Percentiles rank a stretch among this genome's conserved stretches.
phyloP scores from a whole-genome alignment of 2,113 vertebrate genomes.

The Mesembrinibis cayennensis region DNA sequence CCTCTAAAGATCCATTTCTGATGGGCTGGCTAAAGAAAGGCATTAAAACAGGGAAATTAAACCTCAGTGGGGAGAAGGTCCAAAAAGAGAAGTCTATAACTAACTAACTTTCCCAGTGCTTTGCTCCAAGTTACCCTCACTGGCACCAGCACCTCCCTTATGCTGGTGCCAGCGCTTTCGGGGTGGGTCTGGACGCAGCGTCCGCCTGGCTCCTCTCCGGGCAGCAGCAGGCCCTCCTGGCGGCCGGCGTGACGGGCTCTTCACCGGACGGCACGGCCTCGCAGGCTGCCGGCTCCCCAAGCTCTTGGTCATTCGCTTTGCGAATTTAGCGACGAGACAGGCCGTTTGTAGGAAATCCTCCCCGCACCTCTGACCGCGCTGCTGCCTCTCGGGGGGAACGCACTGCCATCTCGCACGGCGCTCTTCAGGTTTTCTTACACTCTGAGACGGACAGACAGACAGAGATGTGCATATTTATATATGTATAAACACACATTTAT shows the following conservation, averaged over 20 bases:
- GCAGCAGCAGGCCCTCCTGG: not conserved
- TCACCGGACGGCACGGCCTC: fast-evolving
- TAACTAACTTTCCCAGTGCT: not conserved
- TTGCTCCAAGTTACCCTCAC: not conserved
- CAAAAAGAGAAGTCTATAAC: fast-evolving
- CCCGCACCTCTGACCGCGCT: fast-evolving
- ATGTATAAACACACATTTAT: not conserved
- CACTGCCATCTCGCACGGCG: fast-evolving
- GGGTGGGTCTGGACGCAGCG: not conserved
- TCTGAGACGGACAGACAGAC: not conserved
- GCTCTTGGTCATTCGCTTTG: not conserved
- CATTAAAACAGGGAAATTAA: not conserved
- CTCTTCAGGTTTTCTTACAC: not conserved
- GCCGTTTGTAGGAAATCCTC: not conserved
- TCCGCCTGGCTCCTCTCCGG: fast-evolving
- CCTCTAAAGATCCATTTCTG: not conserved
- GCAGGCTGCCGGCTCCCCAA: not conserved
- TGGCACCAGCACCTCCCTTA: not conserved
- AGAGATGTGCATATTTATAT: not conserved
- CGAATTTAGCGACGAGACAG: fast-evolving
- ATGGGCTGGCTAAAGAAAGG: not conserved
- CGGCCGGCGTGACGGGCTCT: fast-evolving
- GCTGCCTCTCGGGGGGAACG: not conserved
- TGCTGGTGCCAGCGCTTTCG: fast-evolving
- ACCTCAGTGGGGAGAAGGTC: not conserved